Evolutionary conservation across 2,797 vertebrate genomes (phyloP), one percentile per base, ranked within the genome.

Genomic region (Spinus pinus): DNA sequence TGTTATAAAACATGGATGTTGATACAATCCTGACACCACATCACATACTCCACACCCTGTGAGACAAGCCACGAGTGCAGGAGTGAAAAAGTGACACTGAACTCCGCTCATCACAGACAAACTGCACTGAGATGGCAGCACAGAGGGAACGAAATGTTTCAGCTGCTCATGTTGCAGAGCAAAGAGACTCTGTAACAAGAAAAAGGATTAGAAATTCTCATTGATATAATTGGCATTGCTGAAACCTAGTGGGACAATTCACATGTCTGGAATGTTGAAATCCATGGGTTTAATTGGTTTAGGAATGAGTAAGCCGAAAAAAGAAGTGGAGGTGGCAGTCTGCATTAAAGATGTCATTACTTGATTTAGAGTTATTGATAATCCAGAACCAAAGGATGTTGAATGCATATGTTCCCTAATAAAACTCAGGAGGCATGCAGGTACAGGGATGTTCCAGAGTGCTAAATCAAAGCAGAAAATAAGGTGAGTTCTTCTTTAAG

Each of bases 301-400:
- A 71, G 56, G 62, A 92, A 61, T 53, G 93, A 88, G 71, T 8
- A 18, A 95, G 74, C 49, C 60, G 51, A 57, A 66, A 81, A 90
- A 90, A 92, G 47, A 91, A 87, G 42, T 74, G 62, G 65, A 86
- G 56, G 27, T 84, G 49, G 62, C 37, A 75, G 65, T 49, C 58
- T 73, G 60, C 56, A 66, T 88, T 91, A 88, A 91, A 84, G 62
- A 86, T 56, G 77, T 82, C 61, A 62, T 94, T 83, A 84, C 69
- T 62, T 88, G 66, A 72, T 91, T 92, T 84, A 81, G 80, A 84
- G 51, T 88, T 94, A 90, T 91, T 84, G 85, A 90, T 84, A 95
- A 96, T 50, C 60, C 82, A 86, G 80, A 90, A 88, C 56, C 37
- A 89, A 88, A 73, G 73, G 51, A 79, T 56, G 66, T 50, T 64